Evolutionary conservation across 2,888 invertebrate genomes (phyloP).

Genomic region (Gibbula magus): DNA sequence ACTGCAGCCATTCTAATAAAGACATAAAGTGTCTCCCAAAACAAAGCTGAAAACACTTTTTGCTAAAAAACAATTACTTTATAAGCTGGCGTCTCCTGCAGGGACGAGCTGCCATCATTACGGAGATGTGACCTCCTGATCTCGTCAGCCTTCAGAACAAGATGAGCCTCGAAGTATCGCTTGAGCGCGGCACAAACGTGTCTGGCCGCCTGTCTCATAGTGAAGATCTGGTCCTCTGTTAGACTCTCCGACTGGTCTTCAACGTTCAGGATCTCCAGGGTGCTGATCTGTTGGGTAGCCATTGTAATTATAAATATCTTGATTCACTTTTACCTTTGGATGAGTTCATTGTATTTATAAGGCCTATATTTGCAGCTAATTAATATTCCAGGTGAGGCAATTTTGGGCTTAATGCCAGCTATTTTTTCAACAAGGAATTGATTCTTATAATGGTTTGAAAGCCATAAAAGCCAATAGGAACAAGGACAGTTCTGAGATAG

Average conservation of each 20-base stretch:
- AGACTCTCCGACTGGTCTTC: slow-evolving; percentile 78
- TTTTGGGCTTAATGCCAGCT: too few species aligned
- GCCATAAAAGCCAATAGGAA: too few species aligned
- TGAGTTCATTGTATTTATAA: too few species aligned
- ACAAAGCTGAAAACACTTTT: not conserved
- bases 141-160: slow-evolving; percentile 86
- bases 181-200: slow-evolving; percentile 93
- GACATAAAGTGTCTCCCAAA: not conserved
- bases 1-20: not conserved
- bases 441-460: too few species aligned
- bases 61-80: slow-evolving; percentile 71
- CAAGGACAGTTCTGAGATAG: too few species aligned
- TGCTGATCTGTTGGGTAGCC: slow-evolving; percentile 80
- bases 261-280: slow-evolving; percentile 88
- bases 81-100: slow-evolving; percentile 75
- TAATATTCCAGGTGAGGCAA: too few species aligned
- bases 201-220: slow-evolving; percentile 90
- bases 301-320: too few species aligned
- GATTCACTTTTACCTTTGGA: too few species aligned
- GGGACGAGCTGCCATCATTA: slow-evolving; percentile 77
- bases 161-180: slow-evolving; percentile 93
- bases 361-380: too few species aligned
- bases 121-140: slow-evolving; percentile 75
- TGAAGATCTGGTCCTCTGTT: slow-evolving; percentile 92
- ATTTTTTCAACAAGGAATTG: too few species aligned